Evolutionary conservation across 2,888 invertebrate genomes (phyloP).

Genomic region (Lymantria dispar): DNA sequence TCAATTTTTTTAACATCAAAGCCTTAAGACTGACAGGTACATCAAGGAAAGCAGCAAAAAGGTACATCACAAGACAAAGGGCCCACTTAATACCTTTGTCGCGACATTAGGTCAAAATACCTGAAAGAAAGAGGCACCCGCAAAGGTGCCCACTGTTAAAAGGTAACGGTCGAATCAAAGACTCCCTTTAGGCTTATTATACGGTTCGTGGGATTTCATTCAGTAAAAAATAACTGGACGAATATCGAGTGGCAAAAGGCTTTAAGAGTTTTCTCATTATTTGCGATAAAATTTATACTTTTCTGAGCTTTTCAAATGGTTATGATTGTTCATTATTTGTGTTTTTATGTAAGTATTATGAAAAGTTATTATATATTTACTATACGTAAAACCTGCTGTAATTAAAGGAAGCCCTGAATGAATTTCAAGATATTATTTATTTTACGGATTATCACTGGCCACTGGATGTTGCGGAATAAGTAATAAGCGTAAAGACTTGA

Average conservation of each 20-base stretch:
- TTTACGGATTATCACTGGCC: too few relatives aligned
- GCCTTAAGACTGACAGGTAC: slow-evolving; percentile 22
- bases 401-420: too few relatives aligned
- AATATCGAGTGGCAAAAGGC: slow-evolving; percentile 7
- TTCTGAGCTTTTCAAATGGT: not conserved
- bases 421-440: too few relatives aligned
- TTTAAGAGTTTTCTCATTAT: not conserved
- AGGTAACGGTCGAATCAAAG: slow-evolving; percentile 62
- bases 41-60: slow-evolving; percentile 12
- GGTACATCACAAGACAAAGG: slow-evolving; percentile 36
- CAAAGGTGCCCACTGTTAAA: slow-evolving; percentile 66
- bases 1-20: slow-evolving; percentile 30
- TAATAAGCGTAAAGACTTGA: too few relatives aligned
- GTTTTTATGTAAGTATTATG: too few relatives aligned
- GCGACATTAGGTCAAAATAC: slow-evolving; percentile 47
- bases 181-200: slow-evolving; percentile 70
- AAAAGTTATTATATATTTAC: too few relatives aligned
- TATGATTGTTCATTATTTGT: too few relatives aligned
- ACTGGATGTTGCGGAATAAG: too few relatives aligned
- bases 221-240: slow-evolving; percentile 40
- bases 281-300: not conserved
- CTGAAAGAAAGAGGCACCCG: slow-evolving; percentile 18
- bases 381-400: too few relatives aligned
- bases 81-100: slow-evolving; percentile 46
- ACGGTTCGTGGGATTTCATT: slow-evolving; percentile 44